Base-by-base conservation (phyloP, 2,113 vertebrate species). In the Leucopternis melanops region DNA sequence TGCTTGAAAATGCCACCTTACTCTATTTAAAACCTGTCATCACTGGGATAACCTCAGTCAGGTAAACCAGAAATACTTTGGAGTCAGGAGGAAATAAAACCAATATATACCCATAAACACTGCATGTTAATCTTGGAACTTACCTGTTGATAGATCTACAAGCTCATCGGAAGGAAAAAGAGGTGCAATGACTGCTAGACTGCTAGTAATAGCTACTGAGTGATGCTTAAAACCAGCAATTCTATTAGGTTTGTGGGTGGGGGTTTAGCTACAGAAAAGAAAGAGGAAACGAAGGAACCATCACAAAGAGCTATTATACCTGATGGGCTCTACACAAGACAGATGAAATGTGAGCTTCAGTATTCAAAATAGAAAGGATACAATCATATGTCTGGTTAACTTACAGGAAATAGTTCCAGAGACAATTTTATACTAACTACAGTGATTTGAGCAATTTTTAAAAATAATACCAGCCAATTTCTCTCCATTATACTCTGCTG, bases 391-490 rank as follows among this genome's bases (percentile, higher is more conserved):
- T 98, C 98, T 98, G 97, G 98, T 98, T 98, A 98, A 98, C 97
- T 98, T 97, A 98, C 97, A 98, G 97, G 98, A 98, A 98, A 98
- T 98, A 98, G 97, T 97, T 97, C 97, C 98, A 98, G 97, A 98
- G 98, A 98, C 98, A 98, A 98, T 99, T 98, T 98, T 98, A 98
- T 97, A 98, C 98, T 98, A 98, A 99, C 98, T 98, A 98, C 98
- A 98, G 98, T 98, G 98, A 98, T 98, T 98, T 98, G 97, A 98
- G 98, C 98, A 98, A 98, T 98, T 99, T 98, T 98, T 98, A 82
- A 98, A 98, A 98, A 98, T 98, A 98, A 99, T 98, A 98, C 98
- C 97, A 98, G 98, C 98, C 98, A 98, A 98, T 99, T 98, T 98
- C 97, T 98, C 97, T 98, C 98, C 97, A 98, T 98, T 98, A 99